Evolutionary conservation across 2,113 vertebrate species (phyloP), one percentile per base, ranked within the genome.

Genomic region (Hyaena hyaena): DNA sequence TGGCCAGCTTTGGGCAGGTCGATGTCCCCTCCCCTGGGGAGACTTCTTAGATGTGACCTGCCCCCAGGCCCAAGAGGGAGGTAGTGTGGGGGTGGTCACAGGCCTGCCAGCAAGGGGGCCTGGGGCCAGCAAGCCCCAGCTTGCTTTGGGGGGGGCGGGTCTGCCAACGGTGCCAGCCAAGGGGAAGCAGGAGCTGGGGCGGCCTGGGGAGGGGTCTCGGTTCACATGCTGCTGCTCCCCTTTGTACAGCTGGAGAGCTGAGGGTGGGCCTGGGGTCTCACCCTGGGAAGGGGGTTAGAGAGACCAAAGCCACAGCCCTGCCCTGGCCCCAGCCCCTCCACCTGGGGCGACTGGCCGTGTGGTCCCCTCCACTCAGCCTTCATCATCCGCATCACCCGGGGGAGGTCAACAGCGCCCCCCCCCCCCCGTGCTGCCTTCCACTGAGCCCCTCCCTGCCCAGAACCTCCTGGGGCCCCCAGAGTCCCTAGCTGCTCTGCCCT

Each of bases 81-180:
- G 0, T 0, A 10, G 76, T 2, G 31, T 1, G 10, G 21, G 74
- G 23, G 0, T 1, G 66, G 5, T 12, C 50, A 35, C 73, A 2
- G n/a, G 68, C n/a, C 43, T 21, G 2, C 14, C 53, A 55, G 16
- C 53, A 55, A 55, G 53, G 53, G 53, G 53, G 14, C 15, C 53
- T 55, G 53, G 53, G 16, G 14, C 53, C 53, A 55, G 3, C 53
- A 17, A 55, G 9, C 43, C 21, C 10, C 55, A 0, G 45, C 31
- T 23, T 35, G 83, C 23, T 61, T 24, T 61, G 24, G 7, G 15
- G 43, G 71, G 1, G 26, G 10, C 0, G 6, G n/a, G 23, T n/a
- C 45, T 23, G 15, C 71, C 9, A 0, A 31, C 12, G 48, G 81
- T 2, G 2, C 31, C 39, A 4, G 35, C 11, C 1, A 0, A 0